Percentiles rank a stretch among this genome's conserved stretches.
Conservation (phyloP, 2,888 invertebrate genomes). For the Tiphia femorata region DNA sequence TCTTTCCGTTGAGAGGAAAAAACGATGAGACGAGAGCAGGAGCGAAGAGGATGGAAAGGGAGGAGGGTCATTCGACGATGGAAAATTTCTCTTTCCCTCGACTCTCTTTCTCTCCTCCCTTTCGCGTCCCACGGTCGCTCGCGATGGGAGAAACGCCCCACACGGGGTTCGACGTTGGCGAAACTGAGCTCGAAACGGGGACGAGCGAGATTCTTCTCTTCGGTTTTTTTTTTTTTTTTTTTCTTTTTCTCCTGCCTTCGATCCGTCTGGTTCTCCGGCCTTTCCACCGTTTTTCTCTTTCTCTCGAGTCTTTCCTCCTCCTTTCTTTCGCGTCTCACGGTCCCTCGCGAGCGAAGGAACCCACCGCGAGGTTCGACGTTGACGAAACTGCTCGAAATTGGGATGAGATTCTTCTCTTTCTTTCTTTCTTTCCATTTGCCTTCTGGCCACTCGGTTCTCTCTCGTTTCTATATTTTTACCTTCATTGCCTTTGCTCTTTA, state of each 20-base stretch:
- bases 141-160: slow-evolving; percentile 20
- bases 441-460: slow-evolving; percentile 10
- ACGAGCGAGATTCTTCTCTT: too few species aligned
- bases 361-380: slow-evolving; percentile 3
- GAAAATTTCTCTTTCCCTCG: slow-evolving; percentile 26
- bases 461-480: too few species aligned
- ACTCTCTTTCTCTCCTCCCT: slow-evolving; percentile 5
- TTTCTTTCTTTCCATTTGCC: slow-evolving; percentile 13
- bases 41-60: slow-evolving; percentile 1
- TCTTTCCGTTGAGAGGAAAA: too few species aligned
- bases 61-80: not conserved
- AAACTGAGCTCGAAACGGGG: slow-evolving; percentile 23
- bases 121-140: not conserved
- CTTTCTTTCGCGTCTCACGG: slow-evolving; percentile 1
- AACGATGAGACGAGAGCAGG: slow-evolving; percentile 19
- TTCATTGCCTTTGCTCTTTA: too few species aligned
- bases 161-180: slow-evolving; percentile 7
- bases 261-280: too few species aligned
- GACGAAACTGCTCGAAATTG: slow-evolving; percentile 23
- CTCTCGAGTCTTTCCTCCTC: too few species aligned
- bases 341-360: slow-evolving; percentile 17
- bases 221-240: slow-evolving; percentile 17
- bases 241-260: slow-evolving; percentile 9
- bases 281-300: too few species aligned
- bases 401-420: slow-evolving; percentile 21